phyloP scores from a whole-genome alignment of 1,140 invertebrate species.

The Heliconius hewitsoni region DNA sequence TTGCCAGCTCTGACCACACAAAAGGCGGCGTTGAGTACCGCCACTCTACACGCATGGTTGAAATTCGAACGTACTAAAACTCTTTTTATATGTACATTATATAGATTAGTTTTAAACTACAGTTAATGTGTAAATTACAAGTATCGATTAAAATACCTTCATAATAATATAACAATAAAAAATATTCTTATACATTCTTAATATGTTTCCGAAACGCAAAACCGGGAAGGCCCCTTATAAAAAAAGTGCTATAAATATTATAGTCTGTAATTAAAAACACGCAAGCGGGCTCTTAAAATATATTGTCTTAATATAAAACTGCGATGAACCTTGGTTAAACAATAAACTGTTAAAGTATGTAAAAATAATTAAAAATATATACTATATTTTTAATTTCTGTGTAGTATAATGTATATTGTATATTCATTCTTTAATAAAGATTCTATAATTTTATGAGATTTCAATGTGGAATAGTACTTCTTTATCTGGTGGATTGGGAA shows the following conservation, averaged over 20 bases:
- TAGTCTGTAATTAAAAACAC: constrained; percentile 7
- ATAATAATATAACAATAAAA: not conserved
- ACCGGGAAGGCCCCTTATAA: not conserved
- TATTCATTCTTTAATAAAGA: no score
- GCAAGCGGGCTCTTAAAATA: constrained; percentile 7
- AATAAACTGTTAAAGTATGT: not conserved
- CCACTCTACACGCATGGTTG: no score
- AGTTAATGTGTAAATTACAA: not conserved
- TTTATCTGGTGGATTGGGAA: no score
- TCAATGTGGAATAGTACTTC: no score
- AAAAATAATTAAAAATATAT: constrained; percentile 7
- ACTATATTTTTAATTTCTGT: no score
- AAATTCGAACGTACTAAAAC: no score
- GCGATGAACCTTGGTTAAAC: constrained; percentile 1
- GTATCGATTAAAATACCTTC: not conserved
- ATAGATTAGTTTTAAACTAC: no score
- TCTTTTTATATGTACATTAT: no score
- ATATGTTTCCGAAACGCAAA: not conserved
- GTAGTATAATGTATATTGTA: no score
- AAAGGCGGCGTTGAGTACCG: no score
- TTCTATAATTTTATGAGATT: no score
- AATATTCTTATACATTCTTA: not conserved
- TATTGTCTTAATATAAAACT: constrained; percentile 8
- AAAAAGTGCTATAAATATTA: not conserved
- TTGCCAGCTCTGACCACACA: no score